These are phyloP conservation scores for Glareola pratincola DNA, from an alignment of 2,113 vertebrate genomes.

Conservation along the genomic window DNA sequence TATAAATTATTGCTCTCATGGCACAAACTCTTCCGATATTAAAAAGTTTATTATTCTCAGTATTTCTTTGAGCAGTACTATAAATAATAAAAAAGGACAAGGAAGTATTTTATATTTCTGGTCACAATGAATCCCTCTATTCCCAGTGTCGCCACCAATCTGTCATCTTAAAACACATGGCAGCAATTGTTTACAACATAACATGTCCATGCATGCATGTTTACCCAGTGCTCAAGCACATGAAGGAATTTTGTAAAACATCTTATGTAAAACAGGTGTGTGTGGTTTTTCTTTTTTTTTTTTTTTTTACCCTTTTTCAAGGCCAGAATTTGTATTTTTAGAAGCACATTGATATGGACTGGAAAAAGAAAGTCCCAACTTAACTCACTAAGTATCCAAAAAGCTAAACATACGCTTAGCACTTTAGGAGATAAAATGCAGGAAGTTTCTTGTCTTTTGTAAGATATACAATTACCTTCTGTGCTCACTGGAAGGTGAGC, in stretches of 20 bases:
- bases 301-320: neutral
- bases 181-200: neutral
- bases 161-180: neutral
- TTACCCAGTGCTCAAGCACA: neutral
- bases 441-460: neutral
- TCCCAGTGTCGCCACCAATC: neutral
- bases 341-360: neutral
- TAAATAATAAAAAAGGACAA: neutral
- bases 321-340: neutral
- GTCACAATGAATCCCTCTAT: neutral
- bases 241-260: neutral
- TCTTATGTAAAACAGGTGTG: neutral
- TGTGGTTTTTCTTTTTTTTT: neutral
- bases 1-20: neutral
- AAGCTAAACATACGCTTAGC: neutral
- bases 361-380: neutral
- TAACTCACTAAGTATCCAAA: neutral
- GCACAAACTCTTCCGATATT: neutral
- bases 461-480: neutral
- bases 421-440: neutral
- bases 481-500: neutral
- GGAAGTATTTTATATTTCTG: neutral
- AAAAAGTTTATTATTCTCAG: neutral
- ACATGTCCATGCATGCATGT: neutral
- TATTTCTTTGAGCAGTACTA: neutral